Evolutionary conservation across 30 jellyfish, hydroid and myxozoan species (phyloP).

Genomic region (Aurelia sp.): DNA sequence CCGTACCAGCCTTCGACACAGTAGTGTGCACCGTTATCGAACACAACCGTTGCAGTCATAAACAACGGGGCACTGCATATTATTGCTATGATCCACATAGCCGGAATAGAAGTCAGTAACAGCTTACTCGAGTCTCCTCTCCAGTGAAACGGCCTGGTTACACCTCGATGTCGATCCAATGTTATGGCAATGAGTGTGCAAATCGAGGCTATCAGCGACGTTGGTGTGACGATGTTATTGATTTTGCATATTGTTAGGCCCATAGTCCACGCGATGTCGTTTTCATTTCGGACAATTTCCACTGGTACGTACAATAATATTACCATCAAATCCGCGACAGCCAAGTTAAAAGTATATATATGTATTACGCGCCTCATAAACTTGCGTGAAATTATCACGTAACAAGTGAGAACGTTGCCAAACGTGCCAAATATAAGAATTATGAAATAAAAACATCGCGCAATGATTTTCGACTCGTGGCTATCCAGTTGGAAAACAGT

Average conservation of each 20-base stretch:
- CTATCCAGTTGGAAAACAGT: too few species aligned
- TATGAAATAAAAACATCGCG: conserved; percentile 41
- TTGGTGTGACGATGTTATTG: conserved; percentile 66
- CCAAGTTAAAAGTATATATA: conserved; percentile 89
- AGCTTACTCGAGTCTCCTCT: conserved; percentile 82
- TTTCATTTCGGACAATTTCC: conserved; percentile 80
- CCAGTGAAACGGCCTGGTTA: conserved; percentile 90
- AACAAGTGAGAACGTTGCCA: conserved; percentile 93
- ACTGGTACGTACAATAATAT: conserved; percentile 84
- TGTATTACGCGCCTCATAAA: conserved; percentile 95
- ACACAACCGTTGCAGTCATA: conserved; percentile 16
- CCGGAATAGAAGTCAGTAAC: conserved; percentile 67
- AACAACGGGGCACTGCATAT: conserved; percentile 77
- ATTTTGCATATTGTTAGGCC: conserved; percentile 88
- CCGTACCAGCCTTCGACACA: conserved; percentile 84
- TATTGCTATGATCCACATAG: conserved; percentile 86
- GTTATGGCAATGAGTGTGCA: conserved; percentile 96
- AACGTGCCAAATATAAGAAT: conserved; percentile 78
- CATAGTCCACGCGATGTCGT: conserved; percentile 84
- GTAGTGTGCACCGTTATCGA: conserved; percentile 26
- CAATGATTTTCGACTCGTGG: conserved; percentile 26
- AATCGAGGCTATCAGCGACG: conserved; percentile 79
- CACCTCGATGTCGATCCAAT: conserved; percentile 95
- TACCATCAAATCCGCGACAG: conserved; percentile 81
- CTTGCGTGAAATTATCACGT: conserved; percentile 73